Evolutionary conservation across 2,888 invertebrate species (phyloP), one percentile per base, ranked within the genome.

Genomic region (Eupeodes luniger): DNA sequence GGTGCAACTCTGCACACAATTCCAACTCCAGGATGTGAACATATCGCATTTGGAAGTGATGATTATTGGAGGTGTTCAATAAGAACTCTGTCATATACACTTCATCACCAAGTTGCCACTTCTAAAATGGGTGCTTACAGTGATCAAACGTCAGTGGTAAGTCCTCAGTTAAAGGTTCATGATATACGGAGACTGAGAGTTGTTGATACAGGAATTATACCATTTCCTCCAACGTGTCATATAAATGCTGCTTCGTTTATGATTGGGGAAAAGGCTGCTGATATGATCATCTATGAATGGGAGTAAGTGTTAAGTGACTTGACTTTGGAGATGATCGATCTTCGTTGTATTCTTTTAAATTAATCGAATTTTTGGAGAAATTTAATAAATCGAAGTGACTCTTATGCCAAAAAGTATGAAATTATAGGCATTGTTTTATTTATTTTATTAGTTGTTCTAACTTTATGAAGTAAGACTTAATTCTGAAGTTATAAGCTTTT

Each of bases 1-100:
- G 95, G 95, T 0, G 94, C 96, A 0, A 93, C 92, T 16, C 90
- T 96, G 5, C 92, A 95, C 72, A 95, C 94, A 47, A 94, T 94
- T 1, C 92, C 94, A 5, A 94, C 94, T 81, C 95, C 95, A 0
- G 94, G 94, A 1, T 96, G 96, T 91, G 93, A 93, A 36, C 88
- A 91, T 0, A 89, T 93, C 27, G 86, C 86, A 4, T 95, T 95
- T 82, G 95, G 94, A 88, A 94, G 95, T 0, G 96, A 96, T 82
- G 95, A 95, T 36, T 97, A 96, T 91, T 96, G 96, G 96, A 95
- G 95, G 89, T 97, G 97, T 91, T 95, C 96, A 2, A 93, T 96
- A 11, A 94, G 95, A n/a, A 95, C 94, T 14, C 92, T 95, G 49
- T 95, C 96, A 0, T 94, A 95, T 27, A 95, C 96, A 0, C 92